Base-by-base conservation (phyloP, 2,113 vertebrate species). In the Astur gentilis region DNA sequence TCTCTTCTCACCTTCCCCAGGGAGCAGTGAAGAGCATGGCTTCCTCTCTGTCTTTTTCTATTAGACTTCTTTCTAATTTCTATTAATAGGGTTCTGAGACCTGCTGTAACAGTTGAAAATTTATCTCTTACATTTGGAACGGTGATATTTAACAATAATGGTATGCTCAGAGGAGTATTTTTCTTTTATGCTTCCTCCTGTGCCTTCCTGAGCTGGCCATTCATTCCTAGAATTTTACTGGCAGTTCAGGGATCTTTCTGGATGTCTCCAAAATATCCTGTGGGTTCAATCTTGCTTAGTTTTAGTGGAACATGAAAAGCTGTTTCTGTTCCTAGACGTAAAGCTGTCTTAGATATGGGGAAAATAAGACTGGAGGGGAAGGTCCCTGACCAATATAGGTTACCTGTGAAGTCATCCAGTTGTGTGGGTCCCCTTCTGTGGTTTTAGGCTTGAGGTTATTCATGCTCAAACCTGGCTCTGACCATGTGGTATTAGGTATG, bases 71-170 rank as follows among this genome's bases (percentile, higher is more conserved):
- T 82, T 96, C 85, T 73, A 87, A 97, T 86, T 95, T 90, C 97
- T 98, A 96, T 97, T 98, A 98, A 98, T 97, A 95, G 95, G 93
- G 95, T 96, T 96, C 92, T 71, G 72, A 96, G 94, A 95, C 76
- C 89, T 87, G 87, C 85, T 81, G 69, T 92, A 96, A 77, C 83
- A 79, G 93, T 97, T 78, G 76, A 81, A 96, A 97, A 98, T 97
- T 97, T 97, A 96, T 98, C 96, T 97, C 94, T 96, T 81, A 78
- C 45, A 1, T 96, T 95, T 93, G 87, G 84, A 97, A 96, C 54
- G 89, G 91, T 96, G 97, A 96, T 97, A 96, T 97, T 98, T 97
- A 97, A 97, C 96, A 97, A 97, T 97, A 97, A 97, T 78, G 89
- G 84, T 95, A 85, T 77, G 64, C 91, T 87, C 84, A 83, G 69